phyloP scores from a whole-genome alignment of 2,888 invertebrate genomes.

The Drosophila subquinaria region DNA sequence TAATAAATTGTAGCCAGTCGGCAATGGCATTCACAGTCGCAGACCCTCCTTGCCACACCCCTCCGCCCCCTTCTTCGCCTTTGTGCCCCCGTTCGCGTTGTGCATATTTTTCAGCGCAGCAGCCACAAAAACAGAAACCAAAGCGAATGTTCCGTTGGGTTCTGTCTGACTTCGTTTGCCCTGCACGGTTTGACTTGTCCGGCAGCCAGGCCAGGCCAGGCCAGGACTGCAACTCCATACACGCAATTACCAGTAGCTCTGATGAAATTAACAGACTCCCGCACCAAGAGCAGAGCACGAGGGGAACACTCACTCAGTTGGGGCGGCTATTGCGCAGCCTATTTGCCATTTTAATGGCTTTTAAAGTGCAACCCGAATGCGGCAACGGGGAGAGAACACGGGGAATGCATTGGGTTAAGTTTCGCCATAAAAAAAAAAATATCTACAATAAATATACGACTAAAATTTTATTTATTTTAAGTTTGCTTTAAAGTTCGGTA shows the following conservation, averaged over 20 bases:
- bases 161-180: conserved; percentile 45
- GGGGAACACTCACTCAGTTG: conserved; percentile 1
- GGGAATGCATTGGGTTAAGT: not conserved
- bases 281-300: conserved; percentile 4
- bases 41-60: not conserved
- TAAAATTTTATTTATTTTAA: not conserved
- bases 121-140: conserved; percentile 49
- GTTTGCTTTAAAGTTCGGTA: not conserved
- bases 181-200: conserved; percentile 39
- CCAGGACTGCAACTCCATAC: conserved; percentile 59
- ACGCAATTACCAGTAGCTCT: conserved; percentile 78
- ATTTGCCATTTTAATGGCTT: conserved; percentile 77
- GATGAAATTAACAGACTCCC: conserved; percentile 75
- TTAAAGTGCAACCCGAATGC: conserved; percentile 65
- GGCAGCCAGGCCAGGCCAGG: not conserved
- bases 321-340: conserved; percentile 37
- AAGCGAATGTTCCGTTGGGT: conserved; percentile 20
- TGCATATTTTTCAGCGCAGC: conserved; percentile 43
- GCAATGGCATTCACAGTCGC: conserved; percentile 60
- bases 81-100: conserved; percentile 12
- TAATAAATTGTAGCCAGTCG: conserved; percentile 82
- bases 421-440: not conserved
- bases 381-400: not conserved
- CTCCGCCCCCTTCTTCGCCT: conserved; percentile 8
- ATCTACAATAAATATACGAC: not conserved